These are phyloP conservation scores for Bubo blakistoni DNA, from an alignment of 2,113 vertebrate species.

Conservation along the genomic window DNA sequence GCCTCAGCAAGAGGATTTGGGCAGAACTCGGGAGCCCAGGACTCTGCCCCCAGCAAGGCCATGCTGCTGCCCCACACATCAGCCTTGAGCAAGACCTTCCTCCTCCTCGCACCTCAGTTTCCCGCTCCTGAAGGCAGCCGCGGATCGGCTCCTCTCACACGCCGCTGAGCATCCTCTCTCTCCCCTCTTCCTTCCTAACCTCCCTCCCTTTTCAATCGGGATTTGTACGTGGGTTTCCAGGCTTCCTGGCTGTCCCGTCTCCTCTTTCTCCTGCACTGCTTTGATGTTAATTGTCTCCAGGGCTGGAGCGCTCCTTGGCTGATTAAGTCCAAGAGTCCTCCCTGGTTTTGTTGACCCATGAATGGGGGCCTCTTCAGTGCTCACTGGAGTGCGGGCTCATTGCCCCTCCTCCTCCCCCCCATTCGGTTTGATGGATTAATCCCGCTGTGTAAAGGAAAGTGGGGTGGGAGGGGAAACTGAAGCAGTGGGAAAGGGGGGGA, in stretches of 20 bases:
- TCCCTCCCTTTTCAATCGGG: background rate
- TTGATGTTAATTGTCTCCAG: constrained; percentile 74
- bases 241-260: constrained; percentile 20
- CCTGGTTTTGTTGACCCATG: constrained; percentile 77
- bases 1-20: background rate
- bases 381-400: constrained; percentile 78
- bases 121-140: background rate
- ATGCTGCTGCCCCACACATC: accelerated
- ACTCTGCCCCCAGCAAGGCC: background rate
- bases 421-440: constrained; percentile 74
- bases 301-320: constrained; percentile 69
- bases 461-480: constrained; percentile 61
- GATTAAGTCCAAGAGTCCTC: constrained; percentile 76
- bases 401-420: constrained; percentile 61
- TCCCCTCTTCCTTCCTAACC: background rate
- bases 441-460: constrained; percentile 72
- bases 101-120: background rate
- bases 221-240: constrained; percentile 45
- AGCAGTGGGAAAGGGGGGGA: constrained; percentile 43
- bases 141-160: background rate
- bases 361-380: constrained; percentile 80
- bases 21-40: background rate
- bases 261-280: constrained; percentile 54
- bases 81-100: background rate
- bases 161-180: background rate